phyloP scores from a whole-genome alignment of 2,797 vertebrate species.

The Sebastes vulpes region DNA sequence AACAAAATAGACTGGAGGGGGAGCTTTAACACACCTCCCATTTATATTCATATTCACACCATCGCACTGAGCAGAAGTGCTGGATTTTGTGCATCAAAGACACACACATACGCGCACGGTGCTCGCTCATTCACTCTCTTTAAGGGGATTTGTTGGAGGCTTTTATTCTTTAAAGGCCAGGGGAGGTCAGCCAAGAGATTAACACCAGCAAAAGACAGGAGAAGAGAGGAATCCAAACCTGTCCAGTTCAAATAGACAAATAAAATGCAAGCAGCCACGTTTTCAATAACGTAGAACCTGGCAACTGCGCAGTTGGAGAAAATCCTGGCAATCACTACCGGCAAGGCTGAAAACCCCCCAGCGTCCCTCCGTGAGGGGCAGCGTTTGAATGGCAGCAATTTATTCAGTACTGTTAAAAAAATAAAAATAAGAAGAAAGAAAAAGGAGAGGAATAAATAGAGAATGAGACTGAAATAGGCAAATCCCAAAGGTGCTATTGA shows the following conservation, averaged over 20 bases:
- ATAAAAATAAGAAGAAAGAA: constrained; percentile 27
- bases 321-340: constrained; percentile 3
- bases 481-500: constrained; percentile 68
- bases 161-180: constrained; percentile 47
- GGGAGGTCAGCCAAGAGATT: constrained; percentile 15
- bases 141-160: constrained; percentile 34
- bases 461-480: constrained; percentile 27
- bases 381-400: constrained; percentile 23
- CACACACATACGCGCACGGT: background rate
- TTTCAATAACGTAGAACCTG: background rate
- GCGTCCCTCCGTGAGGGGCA: background rate
- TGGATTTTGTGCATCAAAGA: constrained; percentile 12
- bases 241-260: background rate
- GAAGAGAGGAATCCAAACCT: background rate
- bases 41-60: constrained; percentile 34
- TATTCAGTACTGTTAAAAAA: constrained; percentile 38
- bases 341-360: constrained; percentile 12
- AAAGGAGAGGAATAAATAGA: constrained; percentile 32
- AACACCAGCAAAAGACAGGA: background rate
- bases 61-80: background rate
- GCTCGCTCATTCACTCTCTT: constrained; percentile 11
- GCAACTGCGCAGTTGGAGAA: constrained; percentile 8
- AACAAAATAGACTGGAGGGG: no score
- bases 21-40: background rate
- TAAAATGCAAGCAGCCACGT: background rate